phyloP scores from a whole-genome alignment of 2,888 invertebrate genomes.

The Lacanobia oleracea region DNA sequence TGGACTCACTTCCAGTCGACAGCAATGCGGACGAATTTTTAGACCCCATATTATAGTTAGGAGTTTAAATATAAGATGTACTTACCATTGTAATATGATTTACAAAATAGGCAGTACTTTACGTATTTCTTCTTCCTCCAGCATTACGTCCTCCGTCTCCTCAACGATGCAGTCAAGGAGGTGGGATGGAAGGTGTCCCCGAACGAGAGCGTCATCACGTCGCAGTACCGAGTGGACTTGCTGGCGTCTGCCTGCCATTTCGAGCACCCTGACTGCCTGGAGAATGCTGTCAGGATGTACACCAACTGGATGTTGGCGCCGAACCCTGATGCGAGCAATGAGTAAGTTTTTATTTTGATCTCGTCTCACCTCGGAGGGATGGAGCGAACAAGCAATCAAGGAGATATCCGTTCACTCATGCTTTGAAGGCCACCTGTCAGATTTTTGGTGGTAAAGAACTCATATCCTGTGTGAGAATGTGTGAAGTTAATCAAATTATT shows the following conservation, averaged over 20 bases:
- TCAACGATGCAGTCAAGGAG: constrained; percentile 92
- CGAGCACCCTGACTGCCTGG: constrained; percentile 93
- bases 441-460: too few species aligned
- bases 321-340: constrained; percentile 93
- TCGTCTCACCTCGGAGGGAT: too few species aligned
- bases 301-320: constrained; percentile 94
- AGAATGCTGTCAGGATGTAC: constrained; percentile 93
- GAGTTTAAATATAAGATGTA: too few species aligned
- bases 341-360: constrained; percentile 88
- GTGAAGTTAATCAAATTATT: too few species aligned
- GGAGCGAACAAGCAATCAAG: too few species aligned
- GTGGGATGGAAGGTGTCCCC: constrained; percentile 92
- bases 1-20: too few species aligned
- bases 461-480: too few species aligned
- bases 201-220: constrained; percentile 92
- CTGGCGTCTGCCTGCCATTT: constrained; percentile 94
- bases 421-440: too few species aligned
- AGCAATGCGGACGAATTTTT: too few species aligned
- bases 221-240: constrained; percentile 93
- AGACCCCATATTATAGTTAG: too few species aligned
- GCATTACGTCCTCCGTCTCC: constrained; percentile 92
- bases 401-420: too few species aligned
- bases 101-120: neutral
- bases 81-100: too few species aligned
- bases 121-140: constrained; percentile 73